Percentiles rank a stretch among this genome's conserved stretches.
These are phyloP conservation scores for Girardinichthys multiradiatus DNA, from an alignment of 2,113 vertebrate genomes.

Conservation along the genomic window DNA sequence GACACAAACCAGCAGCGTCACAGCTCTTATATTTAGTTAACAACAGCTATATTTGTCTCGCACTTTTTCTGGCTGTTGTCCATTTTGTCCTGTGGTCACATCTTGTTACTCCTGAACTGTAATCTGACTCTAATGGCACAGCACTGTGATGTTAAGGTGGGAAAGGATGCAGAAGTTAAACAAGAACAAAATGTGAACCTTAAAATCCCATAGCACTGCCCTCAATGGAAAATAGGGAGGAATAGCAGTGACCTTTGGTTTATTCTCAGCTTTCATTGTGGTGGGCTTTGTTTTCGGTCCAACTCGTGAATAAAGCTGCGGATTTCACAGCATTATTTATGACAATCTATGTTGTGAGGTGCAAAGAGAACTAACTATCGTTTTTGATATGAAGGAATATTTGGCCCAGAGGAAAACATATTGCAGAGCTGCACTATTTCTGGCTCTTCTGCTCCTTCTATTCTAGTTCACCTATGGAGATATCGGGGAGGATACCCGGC, in stretches of 20 bases:
- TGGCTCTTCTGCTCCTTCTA: conserved; percentile 66
- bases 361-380: not conserved
- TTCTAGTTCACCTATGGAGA: conserved; percentile 97
- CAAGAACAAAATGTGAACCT: not conserved
- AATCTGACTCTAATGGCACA: conserved; percentile 17
- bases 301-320: not conserved
- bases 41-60: conserved; percentile 12
- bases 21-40: conserved; percentile 21
- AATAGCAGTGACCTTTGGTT: not conserved
- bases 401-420: not conserved
- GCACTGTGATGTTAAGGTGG: not conserved
- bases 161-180: conserved; percentile 13
- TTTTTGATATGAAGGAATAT: conserved; percentile 3
- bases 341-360: not conserved
- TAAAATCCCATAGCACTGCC: not conserved
- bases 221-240: not conserved
- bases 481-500: conserved; percentile 98
- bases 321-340: not conserved
- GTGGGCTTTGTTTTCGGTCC: not conserved
- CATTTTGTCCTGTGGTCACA: conserved; percentile 37
- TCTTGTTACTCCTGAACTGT: conserved; percentile 23
- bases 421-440: conserved; percentile 46
- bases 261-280: not conserved
- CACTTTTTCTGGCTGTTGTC: conserved; percentile 33
- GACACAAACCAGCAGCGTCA: conserved; percentile 5